Evolutionary conservation across 1,140 invertebrate genomes (phyloP), one percentile per base, ranked within the genome.

Genomic region (Drosophila persimilis): DNA sequence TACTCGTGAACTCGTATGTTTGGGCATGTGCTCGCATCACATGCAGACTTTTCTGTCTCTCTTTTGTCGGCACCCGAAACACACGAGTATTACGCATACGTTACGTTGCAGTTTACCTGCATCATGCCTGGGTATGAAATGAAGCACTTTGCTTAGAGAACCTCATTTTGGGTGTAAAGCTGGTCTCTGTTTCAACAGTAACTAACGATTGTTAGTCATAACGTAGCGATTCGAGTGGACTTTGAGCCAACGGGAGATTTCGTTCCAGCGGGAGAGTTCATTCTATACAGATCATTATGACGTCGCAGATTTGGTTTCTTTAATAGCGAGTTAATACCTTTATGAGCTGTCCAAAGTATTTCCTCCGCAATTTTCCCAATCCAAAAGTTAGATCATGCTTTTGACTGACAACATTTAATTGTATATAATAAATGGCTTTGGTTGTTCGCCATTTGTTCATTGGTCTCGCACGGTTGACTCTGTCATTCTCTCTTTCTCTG

Each of bases 391-490:
- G 31, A 35, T 53, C 51, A 53, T 53, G 51, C n/a, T 15, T 20
- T 39, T 22, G 17, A 4, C 11, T 22, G 31, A 20, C 5, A 20
- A 15, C 4, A 22, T 53, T 53, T 17, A 29, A 39, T 20, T 46
- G 46, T 45, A 13, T 13, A 11, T 39, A 39, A 39, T 39, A 11
- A 39, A 39, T 13, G 35, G 20, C 29, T 15, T 11, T 54, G 54
- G 46, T 48, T 15, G 55, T 46, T 43, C 9, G 31, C 31, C 31
- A 35, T 9, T 35, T 35, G 9, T 35, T 35, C 31, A 35, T 26
- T 47, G 61, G 54, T 56, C 56, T 61, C 46, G 71, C 55, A 53
- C 69, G 65, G 73, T 69, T 58, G 24, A 29, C 22, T 55, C 51
- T 66, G 62, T 55, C 35, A 39, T 39, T 13, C 35, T 5, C 35